Evolutionary conservation across 2,797 vertebrate species (phyloP).

Genomic region (Acrossocheilus wenchowensis): DNA sequence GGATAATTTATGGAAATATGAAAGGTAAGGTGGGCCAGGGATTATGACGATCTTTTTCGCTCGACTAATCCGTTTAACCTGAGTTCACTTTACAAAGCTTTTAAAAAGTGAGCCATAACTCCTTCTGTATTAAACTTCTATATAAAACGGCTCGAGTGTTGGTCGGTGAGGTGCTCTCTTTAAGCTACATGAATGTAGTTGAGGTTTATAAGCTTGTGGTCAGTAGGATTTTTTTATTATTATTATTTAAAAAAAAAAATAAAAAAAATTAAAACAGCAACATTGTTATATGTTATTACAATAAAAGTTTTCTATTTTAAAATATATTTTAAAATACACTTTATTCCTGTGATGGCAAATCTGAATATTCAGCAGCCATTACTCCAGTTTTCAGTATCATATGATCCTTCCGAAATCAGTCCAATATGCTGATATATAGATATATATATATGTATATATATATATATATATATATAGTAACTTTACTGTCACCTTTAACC

Average conservation of each 20-base stretch:
- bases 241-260: background rate
- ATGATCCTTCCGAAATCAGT: background rate
- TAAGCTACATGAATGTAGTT: slow-evolving; percentile 23
- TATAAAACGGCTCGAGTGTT: background rate
- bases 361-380: background rate
- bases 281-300: background rate
- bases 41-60: slow-evolving; percentile 56
- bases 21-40: slow-evolving; percentile 53
- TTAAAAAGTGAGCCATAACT: slow-evolving; percentile 40
- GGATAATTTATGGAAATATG: slow-evolving; percentile 64
- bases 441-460: too few relatives aligned
- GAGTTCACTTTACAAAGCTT: slow-evolving; percentile 49
- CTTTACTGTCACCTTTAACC: background rate
- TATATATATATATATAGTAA: background rate
- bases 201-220: background rate
- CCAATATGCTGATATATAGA: background rate
- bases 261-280: background rate
- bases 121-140: slow-evolving; percentile 15
- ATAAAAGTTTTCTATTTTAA: background rate
- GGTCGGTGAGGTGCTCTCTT: background rate
- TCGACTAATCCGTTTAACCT: slow-evolving; percentile 55
- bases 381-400: background rate
- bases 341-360: background rate
- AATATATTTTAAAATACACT: background rate
- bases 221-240: background rate